Percentiles rank a stretch among this genome's conserved stretches.
These are phyloP conservation scores for Caenorhabditis sulstoni DNA, from an alignment of 2,888 invertebrate species.

Conservation along the genomic window DNA sequence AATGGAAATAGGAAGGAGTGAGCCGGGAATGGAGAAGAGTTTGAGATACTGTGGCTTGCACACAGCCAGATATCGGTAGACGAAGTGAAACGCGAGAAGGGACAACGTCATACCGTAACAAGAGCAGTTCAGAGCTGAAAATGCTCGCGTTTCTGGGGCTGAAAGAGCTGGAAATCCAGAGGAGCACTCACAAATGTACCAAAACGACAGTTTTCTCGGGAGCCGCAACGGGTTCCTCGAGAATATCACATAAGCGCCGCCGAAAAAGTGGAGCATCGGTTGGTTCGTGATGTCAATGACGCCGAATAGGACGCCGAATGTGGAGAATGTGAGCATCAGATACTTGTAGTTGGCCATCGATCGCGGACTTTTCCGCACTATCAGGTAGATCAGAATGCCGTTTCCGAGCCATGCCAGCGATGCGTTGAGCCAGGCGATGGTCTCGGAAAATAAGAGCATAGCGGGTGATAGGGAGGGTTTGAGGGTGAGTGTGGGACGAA, in stretches of 20 bases:
- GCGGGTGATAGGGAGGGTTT: too few species aligned
- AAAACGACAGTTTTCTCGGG: constrained; percentile 23
- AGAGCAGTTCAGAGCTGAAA: constrained; percentile 27
- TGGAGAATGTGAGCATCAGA: constrained; percentile 44
- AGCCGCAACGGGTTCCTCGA: constrained; percentile 15
- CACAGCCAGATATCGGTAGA: constrained; percentile 37
- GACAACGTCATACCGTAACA: constrained; percentile 22
- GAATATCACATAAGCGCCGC: constrained; percentile 23
- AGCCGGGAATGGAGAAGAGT: constrained; percentile 12
- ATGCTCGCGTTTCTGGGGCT: background rate
- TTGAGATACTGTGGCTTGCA: constrained; percentile 22
- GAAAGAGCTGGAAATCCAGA: background rate
- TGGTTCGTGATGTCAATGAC: constrained; percentile 37
- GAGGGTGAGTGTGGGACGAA: too few species aligned
- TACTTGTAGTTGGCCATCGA: constrained; percentile 43
- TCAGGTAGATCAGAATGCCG: constrained; percentile 16
- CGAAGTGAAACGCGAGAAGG: constrained; percentile 29
- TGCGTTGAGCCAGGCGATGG: constrained; percentile 7
- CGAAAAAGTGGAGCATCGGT: constrained; percentile 34
- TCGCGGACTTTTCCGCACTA: constrained; percentile 25
- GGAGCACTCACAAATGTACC: constrained; percentile 25
- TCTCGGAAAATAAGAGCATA: too few species aligned
- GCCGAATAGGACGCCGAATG: constrained; percentile 26
- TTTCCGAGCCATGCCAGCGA: constrained; percentile 16
- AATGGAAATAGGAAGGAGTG: background rate